Conservation (phyloP, 2,888 invertebrate species). For the Kryphioiulus occultus region DNA sequence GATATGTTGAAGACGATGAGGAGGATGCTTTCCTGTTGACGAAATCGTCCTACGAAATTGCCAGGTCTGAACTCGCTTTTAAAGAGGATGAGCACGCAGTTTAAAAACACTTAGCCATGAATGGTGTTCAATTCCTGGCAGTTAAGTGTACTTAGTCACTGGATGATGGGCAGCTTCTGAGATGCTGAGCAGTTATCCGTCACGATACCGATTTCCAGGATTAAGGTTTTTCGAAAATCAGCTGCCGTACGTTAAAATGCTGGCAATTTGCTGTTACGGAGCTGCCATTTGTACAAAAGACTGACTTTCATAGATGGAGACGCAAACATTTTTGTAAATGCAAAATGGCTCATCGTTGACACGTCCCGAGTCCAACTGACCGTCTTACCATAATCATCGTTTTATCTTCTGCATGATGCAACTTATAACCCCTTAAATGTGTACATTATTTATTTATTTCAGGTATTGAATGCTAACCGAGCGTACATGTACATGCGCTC, state of each 20-base stretch:
- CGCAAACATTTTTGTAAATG: not conserved
- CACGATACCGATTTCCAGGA: not conserved
- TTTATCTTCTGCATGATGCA: not conserved
- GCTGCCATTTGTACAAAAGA: not conserved
- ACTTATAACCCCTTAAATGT: not conserved
- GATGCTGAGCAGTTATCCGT: not conserved
- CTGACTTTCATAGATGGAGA: not conserved
- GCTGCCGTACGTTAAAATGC: too few relatives aligned
- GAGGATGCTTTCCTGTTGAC: slow-evolving; percentile 45
- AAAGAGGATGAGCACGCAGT: not conserved
- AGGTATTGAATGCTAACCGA: not conserved
- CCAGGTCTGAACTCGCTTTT: not conserved
- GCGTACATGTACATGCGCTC: too few relatives aligned
- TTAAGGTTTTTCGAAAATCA: slow-evolving; percentile 3
- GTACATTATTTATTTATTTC: not conserved
- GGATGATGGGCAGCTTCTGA: not conserved
- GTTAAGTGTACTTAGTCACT: not conserved
- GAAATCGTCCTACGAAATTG: slow-evolving; percentile 24
- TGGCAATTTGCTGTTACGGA: not conserved
- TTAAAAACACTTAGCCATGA: not conserved
- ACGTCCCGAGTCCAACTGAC: not conserved
- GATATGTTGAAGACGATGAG: slow-evolving; percentile 28
- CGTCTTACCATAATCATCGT: not conserved
- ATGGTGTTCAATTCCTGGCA: not conserved
- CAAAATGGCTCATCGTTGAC: not conserved